Percentiles rank a stretch among this genome's conserved stretches.
phyloP scores from a whole-genome alignment of 2,888 invertebrate genomes.

The Dilophus febrilis region DNA sequence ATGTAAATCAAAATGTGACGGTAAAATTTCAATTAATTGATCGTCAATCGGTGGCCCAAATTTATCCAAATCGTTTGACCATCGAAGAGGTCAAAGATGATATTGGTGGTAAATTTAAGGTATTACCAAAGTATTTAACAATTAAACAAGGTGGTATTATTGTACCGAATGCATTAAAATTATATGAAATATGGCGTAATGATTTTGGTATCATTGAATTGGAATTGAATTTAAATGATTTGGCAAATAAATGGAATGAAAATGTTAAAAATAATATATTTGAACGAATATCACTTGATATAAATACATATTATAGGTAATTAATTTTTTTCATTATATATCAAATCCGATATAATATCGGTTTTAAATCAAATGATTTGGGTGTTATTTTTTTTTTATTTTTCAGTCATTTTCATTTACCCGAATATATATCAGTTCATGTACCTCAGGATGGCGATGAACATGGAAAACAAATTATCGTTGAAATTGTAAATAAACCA shows the following conservation, averaged over 20 bases:
- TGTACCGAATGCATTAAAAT: constrained; percentile 17
- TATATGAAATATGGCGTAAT: constrained; percentile 20
- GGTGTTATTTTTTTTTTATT: background rate
- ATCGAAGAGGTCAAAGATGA: constrained; percentile 42
- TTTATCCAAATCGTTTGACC: constrained; percentile 31
- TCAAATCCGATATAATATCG: no score
- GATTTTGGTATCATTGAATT: constrained; percentile 27
- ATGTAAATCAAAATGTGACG: constrained; percentile 21
- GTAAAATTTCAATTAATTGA: constrained; percentile 26
- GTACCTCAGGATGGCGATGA: constrained; percentile 27
- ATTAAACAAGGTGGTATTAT: constrained; percentile 32
- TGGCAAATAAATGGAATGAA: constrained; percentile 4
- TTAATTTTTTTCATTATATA: no score
- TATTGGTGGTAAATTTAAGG: constrained; percentile 38
- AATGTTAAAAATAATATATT: constrained; percentile 7
- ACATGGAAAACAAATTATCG: constrained; percentile 31
- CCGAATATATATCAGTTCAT: constrained; percentile 38
- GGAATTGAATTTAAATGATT: constrained; percentile 13
- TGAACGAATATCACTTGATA: constrained; percentile 15
- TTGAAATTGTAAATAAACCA: constrained; percentile 38
- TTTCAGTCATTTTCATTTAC: constrained; percentile 27
- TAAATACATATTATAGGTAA: constrained; percentile 27
- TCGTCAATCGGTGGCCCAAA: constrained; percentile 23
- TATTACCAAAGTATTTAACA: constrained; percentile 33
- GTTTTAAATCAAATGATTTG: background rate